Evolutionary conservation across 2,888 invertebrate genomes (phyloP).

Genomic region (Dicranocentrus wangi): DNA sequence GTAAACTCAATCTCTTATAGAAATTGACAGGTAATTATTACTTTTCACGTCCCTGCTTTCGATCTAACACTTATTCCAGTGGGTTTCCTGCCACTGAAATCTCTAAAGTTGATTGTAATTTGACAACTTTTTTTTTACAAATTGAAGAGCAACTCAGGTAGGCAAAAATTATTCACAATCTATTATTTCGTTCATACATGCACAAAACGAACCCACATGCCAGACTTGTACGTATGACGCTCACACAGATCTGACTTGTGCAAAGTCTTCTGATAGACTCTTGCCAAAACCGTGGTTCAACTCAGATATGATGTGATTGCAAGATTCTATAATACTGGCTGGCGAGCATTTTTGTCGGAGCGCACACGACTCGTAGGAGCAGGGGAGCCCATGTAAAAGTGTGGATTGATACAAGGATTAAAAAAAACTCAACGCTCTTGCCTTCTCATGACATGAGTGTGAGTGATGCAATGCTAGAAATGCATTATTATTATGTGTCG

Average conservation of each 20-base stretch:
- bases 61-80: conserved; percentile 4
- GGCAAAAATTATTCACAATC: conserved; percentile 3
- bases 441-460: no score
- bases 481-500: no score
- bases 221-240: not conserved
- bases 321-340: not conserved
- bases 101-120: not conserved
- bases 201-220: no score
- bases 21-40: no score
- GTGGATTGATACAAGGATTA: no score
- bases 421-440: no score
- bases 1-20: no score
- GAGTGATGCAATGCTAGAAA: no score
- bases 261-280: conserved; percentile 43
- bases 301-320: conserved; percentile 27
- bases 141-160: conserved; percentile 3
- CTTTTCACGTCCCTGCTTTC: not conserved
- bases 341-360: not conserved
- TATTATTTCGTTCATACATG: not conserved
- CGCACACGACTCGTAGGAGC: no score
- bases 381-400: no score
- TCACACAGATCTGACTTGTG: conserved; percentile 29
- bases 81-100: not conserved
- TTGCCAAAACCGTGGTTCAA: conserved; percentile 44
- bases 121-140: not conserved